Percentiles rank a stretch among this genome's conserved stretches.
phyloP scores from a whole-genome alignment of 2,797 vertebrate genomes.

The Halcyon smyrnensis region DNA sequence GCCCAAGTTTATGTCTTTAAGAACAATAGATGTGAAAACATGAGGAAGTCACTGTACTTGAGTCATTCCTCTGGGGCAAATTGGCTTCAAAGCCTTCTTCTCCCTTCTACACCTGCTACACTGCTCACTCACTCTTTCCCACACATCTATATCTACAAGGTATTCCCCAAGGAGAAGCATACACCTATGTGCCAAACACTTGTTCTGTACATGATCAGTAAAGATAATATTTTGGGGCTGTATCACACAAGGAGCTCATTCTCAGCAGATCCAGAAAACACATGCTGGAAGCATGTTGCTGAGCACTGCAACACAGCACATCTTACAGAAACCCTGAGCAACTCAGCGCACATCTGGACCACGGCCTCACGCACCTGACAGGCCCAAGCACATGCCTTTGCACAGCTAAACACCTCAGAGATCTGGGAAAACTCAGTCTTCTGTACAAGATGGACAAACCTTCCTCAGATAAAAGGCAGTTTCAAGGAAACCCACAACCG shows the following conservation, averaged over 20 bases:
- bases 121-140: background rate
- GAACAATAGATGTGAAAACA: background rate
- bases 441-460: accelerated
- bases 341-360: accelerated
- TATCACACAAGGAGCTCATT: background rate
- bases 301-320: background rate
- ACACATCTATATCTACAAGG: background rate
- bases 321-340: background rate
- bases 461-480: background rate
- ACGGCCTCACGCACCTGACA: accelerated
- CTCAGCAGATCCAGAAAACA: background rate
- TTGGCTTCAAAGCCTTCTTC: background rate
- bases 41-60: background rate
- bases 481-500: background rate
- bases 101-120: background rate
- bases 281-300: background rate
- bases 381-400: background rate
- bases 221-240: background rate
- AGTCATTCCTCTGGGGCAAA: background rate
- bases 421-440: background rate
- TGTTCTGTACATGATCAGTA: background rate
- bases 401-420: background rate
- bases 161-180: background rate
- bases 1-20: background rate
- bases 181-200: background rate